Base-by-base conservation (phyloP, 2,888 invertebrate species). In the Resseliella maxima region DNA sequence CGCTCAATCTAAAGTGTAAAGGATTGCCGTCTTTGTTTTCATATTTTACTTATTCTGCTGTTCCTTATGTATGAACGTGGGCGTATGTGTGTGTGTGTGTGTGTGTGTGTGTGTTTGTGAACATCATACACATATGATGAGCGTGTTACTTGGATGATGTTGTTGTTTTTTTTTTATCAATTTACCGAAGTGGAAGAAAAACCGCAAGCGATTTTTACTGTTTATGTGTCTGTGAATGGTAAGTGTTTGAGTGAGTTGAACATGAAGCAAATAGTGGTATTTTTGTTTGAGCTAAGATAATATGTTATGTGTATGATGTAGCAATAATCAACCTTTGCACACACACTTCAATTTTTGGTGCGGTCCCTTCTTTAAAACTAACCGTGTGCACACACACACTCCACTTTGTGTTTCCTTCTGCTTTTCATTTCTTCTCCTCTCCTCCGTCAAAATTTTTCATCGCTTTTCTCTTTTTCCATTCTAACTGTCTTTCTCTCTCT, bases 141-240 rank as follows among this genome's bases (percentile, higher is more conserved):
- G n/a, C n/a, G n/a, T n/a, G n/a, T n/a, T n/a, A n/a, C n/a, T n/a
- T n/a, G n/a, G n/a, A n/a, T n/a, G n/a, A n/a, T n/a, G n/a, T n/a
- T n/a, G n/a, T 45, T 45, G 8, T 45, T 45, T 45, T 45, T 45
- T 10, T 45, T n/a, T 72, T 72, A 72, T 72, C 72, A 72, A 72
- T 72, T 72, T 72, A 72, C 72, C 72, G 72, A 72, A 72, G 72
- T 72, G 72, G 72, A 72, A 72, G 72, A 72, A 72, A 72, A 72
- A 72, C 72, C 72, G 18, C 72, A 72, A 72, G 72, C 72, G 31
- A 72, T 72, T 72, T 72, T 72, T 72, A 35, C 72, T 72, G 31
- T 72, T 72, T 72, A 72, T 72, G 72, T 72, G 72, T 72, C 72
- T 72, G 72, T 72, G 31, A 72, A 72, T 72, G 12, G 72, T 72